Percentiles rank a stretch among this genome's conserved stretches.
Evolutionary conservation across 2,113 vertebrate species (phyloP).

Genomic region (Coptodon rendalli): DNA sequence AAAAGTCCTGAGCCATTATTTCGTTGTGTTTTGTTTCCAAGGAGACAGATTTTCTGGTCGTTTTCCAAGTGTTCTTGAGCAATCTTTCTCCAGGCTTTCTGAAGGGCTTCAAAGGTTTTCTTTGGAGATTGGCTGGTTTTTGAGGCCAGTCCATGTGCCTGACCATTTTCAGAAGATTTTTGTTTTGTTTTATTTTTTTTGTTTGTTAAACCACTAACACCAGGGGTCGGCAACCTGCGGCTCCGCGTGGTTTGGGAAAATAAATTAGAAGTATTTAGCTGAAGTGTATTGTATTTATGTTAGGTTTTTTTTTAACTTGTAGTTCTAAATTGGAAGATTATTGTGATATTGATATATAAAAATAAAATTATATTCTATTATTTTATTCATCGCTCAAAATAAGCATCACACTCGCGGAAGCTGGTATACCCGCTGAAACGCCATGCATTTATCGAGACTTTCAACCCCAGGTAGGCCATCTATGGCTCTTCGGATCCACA

Average conservation of each 20-base stretch:
- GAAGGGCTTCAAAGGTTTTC: neutral
- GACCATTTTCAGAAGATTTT: neutral
- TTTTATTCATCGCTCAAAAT: neutral
- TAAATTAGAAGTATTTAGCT: neutral
- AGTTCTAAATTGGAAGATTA: neutral
- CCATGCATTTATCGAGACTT: fast-evolving
- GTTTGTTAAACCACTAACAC: neutral
- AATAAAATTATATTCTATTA: neutral
- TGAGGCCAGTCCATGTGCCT: neutral
- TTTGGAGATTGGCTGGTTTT: neutral
- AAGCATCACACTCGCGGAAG: neutral
- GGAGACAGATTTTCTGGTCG: neutral
- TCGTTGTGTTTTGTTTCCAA: neutral
- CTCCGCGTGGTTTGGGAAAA: neutral
- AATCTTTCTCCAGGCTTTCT: neutral
- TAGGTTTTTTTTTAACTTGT: neutral
- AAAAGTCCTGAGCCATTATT: neutral
- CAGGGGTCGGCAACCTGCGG: fast-evolving
- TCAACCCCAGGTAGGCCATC: neutral
- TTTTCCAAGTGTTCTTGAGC: neutral
- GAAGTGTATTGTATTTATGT: neutral
- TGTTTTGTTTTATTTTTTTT: neutral
- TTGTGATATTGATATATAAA: neutral
- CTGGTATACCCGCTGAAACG: fast-evolving
- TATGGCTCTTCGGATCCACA: neutral